phyloP scores from a whole-genome alignment of 2,113 vertebrate genomes.

The Bos indicus region DNA sequence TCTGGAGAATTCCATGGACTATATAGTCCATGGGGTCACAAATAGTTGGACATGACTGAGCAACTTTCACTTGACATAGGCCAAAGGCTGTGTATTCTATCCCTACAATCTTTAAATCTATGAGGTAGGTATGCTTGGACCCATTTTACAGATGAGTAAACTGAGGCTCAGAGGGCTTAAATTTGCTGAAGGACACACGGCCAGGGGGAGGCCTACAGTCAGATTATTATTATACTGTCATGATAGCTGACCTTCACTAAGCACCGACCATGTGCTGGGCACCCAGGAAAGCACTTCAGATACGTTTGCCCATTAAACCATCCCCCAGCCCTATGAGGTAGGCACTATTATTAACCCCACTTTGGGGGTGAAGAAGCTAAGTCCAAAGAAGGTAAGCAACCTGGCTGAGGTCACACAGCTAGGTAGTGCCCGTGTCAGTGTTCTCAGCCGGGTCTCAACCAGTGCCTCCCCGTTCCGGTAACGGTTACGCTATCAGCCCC shows the following conservation, averaged over 20 bases:
- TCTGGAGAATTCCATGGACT: neutral
- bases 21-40: neutral
- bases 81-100: neutral
- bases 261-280: neutral
- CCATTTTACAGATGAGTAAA: neutral
- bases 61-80: neutral
- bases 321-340: neutral
- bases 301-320: too few species aligned
- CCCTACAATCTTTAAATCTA: neutral
- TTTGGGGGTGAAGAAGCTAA: neutral
- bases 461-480: neutral
- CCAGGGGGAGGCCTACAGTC: neutral
- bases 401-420: neutral
- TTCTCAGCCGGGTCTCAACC: neutral
- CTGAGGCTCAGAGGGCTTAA: neutral
- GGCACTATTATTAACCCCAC: neutral
- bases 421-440: neutral
- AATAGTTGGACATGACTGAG: neutral
- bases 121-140: neutral
- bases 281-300: neutral
- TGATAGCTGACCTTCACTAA: neutral
- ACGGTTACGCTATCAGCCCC: fast-evolving
- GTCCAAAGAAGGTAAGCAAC: neutral
- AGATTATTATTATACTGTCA: too few species aligned
- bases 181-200: neutral